Evolutionary conservation across 2,113 vertebrate species (phyloP).

Genomic region (Lates calcarifer): DNA sequence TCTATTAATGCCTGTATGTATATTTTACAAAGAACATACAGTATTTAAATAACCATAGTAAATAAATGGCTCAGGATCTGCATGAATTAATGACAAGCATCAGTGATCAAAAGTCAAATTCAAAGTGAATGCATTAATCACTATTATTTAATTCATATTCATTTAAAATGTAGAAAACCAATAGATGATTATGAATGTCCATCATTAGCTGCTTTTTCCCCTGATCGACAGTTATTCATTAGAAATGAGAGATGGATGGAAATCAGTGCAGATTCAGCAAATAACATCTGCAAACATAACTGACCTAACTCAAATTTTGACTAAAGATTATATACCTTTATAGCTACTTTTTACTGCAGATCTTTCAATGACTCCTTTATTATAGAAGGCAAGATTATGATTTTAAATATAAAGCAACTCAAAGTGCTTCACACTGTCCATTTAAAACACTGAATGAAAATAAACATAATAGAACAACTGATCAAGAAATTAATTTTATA

Average conservation of each 20-base stretch:
- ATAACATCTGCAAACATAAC: neutral
- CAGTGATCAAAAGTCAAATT: slow-evolving; percentile 72
- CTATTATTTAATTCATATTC: slow-evolving; percentile 82
- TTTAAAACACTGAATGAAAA: neutral
- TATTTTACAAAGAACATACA: slow-evolving; percentile 70
- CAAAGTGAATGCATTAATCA: slow-evolving; percentile 82
- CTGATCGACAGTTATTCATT: slow-evolving; percentile 52
- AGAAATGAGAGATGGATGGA: slow-evolving; percentile 37
- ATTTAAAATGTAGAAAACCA: slow-evolving; percentile 71
- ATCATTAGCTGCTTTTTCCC: slow-evolving; percentile 63
- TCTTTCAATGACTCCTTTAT: slow-evolving; percentile 2
- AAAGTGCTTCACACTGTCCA: neutral
- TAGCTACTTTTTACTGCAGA: neutral
- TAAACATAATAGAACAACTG: neutral
- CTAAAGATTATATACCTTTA: neutral
- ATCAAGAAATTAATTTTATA: neutral
- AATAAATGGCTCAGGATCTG: slow-evolving; percentile 65
- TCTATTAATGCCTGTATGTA: slow-evolving; percentile 70
- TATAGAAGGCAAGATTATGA: neutral
- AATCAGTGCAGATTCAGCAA: slow-evolving; percentile 11
- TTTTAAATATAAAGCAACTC: neutral
- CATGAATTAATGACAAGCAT: slow-evolving; percentile 80
- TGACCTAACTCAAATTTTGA: neutral
- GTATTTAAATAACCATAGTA: slow-evolving; percentile 66
- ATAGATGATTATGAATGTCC: slow-evolving; percentile 64